Percentiles rank a stretch among this genome's conserved stretches.
phyloP scores from a whole-genome alignment of 2,113 vertebrate genomes.

The Todiramphus chloris region DNA sequence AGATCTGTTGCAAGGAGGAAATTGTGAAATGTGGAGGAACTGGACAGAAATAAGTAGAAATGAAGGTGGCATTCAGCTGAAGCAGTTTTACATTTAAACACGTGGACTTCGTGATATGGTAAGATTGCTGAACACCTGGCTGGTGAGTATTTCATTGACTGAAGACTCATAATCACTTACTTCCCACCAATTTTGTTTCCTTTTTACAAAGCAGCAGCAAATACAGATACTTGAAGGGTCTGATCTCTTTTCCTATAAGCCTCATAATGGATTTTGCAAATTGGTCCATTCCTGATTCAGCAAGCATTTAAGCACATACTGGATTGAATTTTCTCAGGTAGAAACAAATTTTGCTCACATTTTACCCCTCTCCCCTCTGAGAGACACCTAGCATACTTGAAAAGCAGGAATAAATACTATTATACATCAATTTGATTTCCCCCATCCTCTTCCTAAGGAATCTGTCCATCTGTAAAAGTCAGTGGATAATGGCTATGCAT shows the following conservation, averaged over 20 bases:
- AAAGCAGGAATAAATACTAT: background rate
- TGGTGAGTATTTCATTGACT: background rate
- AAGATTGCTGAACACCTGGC: background rate
- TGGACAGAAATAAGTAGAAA: background rate
- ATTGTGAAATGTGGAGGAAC: background rate
- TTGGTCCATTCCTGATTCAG: background rate
- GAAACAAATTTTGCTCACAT: background rate
- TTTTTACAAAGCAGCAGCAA: background rate
- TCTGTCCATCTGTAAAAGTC: background rate
- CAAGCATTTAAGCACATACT: background rate
- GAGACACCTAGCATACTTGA: background rate
- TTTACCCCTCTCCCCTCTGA: background rate
- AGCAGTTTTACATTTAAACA: background rate
- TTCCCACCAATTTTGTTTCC: background rate
- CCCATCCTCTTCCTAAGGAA: background rate
- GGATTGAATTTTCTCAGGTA: background rate
- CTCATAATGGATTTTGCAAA: background rate
- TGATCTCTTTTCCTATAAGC: background rate
- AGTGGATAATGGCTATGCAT: background rate
- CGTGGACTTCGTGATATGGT: background rate
- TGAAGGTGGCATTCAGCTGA: background rate
- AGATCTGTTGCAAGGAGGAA: background rate
- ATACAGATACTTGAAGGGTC: background rate
- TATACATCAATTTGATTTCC: background rate
- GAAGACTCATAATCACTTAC: background rate